Base-by-base conservation (phyloP, 92 coral and sea anemone genomes). In the Porites cylindrica region DNA sequence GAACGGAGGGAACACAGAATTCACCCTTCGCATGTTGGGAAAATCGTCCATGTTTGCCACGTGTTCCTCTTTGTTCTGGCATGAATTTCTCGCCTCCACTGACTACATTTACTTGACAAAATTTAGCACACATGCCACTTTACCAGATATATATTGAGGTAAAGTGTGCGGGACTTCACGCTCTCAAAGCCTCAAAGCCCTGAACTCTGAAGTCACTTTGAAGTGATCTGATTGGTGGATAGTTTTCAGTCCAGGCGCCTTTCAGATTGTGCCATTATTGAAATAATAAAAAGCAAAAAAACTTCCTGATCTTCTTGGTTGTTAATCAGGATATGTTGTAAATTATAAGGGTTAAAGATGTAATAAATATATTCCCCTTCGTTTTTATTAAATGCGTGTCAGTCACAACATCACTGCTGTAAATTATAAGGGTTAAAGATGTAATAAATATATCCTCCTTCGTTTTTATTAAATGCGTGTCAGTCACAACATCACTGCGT, bases 1-100 rank as follows among this genome's bases (percentile, higher is more conserved):
- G 65, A 76, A 76, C 23, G 89, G 82, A 62, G 89, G 78, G 19
- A 85, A 78, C 13, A 85, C 89, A 20, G 89, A 85, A 66, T 76
- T 66, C 7, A 77, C 89, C 60, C 89, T 85, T 85, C 77, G 61
- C 1, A 85, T 10, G 6, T 32, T 65, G 9, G 82, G 17, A 75
- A 52, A 26, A 6, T 76, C 88, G 76, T 23, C 69, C 83, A 85
- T 85, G 21, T 69, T 59, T 29, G 8, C 70, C 4, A 43, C 38
- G 65, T 10, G 79, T 14, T 51, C 75, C 23, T 58, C 84, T 10
- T 78, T 56, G 78, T 20, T 56, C 2, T 52, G 59, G 59, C 70
- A 58, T 59, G 24, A 32, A 32, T n/a, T 20, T 53, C 19, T 18
- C 53, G 8, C 13, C 56, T 29, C 51, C 29, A 24, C 63, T 26